These are phyloP conservation scores for Carollia perspicillata DNA, from an alignment of 2,113 vertebrate genomes.

Conservation along the genomic window DNA sequence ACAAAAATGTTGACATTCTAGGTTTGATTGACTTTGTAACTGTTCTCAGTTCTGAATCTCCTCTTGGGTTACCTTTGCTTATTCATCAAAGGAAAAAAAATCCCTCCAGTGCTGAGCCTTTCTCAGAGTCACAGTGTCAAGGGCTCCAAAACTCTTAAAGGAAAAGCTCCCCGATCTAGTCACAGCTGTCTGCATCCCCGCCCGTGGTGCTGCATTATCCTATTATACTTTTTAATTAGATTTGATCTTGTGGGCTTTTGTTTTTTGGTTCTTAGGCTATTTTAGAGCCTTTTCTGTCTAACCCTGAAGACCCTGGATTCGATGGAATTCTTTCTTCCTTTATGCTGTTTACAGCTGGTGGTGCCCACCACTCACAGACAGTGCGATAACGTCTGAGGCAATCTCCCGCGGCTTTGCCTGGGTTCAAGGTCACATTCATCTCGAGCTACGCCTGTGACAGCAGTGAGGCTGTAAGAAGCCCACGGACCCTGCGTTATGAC, in stretches of 20 bases:
- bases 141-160: background rate
- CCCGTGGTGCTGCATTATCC: background rate
- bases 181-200: background rate
- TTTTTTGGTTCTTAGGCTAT: background rate
- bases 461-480: background rate
- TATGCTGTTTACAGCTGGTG: background rate
- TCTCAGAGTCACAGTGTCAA: background rate
- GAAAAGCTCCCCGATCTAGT: background rate
- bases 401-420: background rate
- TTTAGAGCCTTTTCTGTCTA: background rate
- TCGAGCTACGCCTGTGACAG: rapidly evolving
- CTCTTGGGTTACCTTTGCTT: background rate
- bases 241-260: background rate
- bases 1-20: background rate
- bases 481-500: background rate
- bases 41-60: background rate
- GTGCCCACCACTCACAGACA: background rate
- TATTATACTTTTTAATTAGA: background rate
- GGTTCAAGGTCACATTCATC: background rate
- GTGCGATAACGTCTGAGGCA: background rate
- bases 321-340: background rate
- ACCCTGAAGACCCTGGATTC: background rate
- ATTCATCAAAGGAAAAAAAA: background rate
- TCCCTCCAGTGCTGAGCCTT: background rate
- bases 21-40: background rate